Evolutionary conservation across 2,113 vertebrate genomes (phyloP).

Genomic region (Saccopteryx leptura): DNA sequence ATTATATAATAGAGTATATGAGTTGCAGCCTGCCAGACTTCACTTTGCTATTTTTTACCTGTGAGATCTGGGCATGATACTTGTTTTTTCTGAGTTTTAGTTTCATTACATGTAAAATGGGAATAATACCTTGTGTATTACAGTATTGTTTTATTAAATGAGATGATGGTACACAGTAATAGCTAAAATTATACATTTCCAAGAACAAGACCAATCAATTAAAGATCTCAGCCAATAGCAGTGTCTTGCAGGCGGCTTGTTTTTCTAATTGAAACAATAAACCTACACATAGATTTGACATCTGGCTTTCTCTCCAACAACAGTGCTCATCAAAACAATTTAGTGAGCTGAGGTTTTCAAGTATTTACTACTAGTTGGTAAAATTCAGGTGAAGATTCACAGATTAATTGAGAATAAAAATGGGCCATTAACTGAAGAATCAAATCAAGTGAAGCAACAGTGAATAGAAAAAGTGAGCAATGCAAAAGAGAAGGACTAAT

Average conservation of each 20-base stretch:
- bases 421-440: slow-evolving; percentile 21
- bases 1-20: neutral
- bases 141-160: slow-evolving; percentile 55
- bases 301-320: slow-evolving; percentile 14
- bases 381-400: slow-evolving; percentile 33
- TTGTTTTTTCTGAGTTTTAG: slow-evolving; percentile 27
- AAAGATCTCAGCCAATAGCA: neutral
- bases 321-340: slow-evolving; percentile 26
- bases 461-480: slow-evolving; percentile 33
- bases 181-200: slow-evolving; percentile 31
- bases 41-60: slow-evolving; percentile 49
- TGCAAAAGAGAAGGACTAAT: slow-evolving; percentile 38
- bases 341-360: slow-evolving; percentile 2
- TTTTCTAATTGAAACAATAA: slow-evolving; percentile 52
- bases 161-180: neutral
- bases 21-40: neutral
- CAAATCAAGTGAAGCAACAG: slow-evolving; percentile 44
- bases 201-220: slow-evolving; percentile 25
- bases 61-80: neutral
- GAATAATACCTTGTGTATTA: neutral
- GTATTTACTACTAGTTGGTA: slow-evolving; percentile 4
- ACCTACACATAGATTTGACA: neutral
- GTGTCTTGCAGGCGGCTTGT: neutral
- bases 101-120: slow-evolving; percentile 23
- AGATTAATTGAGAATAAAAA: slow-evolving; percentile 62